Percentiles rank a stretch among this genome's conserved stretches.
Conservation (phyloP, 92 coral and sea anemone species). For the Epizoanthus fatuus region DNA sequence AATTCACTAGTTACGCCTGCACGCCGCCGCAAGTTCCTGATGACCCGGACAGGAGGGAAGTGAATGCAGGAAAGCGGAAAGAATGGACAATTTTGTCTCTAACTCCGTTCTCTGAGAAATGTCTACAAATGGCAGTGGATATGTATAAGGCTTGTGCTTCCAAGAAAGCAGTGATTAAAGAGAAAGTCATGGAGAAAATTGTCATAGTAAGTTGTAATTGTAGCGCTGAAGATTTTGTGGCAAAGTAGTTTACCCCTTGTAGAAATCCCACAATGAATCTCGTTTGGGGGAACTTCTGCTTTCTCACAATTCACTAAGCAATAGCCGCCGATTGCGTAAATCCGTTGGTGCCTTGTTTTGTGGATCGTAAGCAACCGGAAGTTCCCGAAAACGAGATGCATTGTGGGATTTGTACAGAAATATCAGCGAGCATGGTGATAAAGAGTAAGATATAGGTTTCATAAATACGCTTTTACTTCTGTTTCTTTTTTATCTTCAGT, state of each 20-base stretch:
- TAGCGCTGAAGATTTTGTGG: neutral
- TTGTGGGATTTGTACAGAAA: too few species aligned
- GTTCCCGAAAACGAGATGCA: too few species aligned
- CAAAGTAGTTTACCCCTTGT: neutral
- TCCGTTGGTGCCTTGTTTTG: too few species aligned
- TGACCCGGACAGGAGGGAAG: conserved; percentile 48
- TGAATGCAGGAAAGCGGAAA: conserved; percentile 61
- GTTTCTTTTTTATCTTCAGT: too few species aligned
- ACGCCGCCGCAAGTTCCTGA: conserved; percentile 85
- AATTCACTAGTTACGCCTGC: conserved; percentile 83
- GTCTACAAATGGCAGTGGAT: conserved; percentile 80
- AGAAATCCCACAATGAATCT: neutral
- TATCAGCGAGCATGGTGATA: too few species aligned
- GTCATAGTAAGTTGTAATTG: conserved; percentile 73
- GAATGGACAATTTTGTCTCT: conserved; percentile 85
- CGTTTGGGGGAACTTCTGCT: neutral
- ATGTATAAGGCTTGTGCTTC: conserved; percentile 85
- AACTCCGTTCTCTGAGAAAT: conserved; percentile 95
- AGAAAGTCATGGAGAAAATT: conserved; percentile 91
- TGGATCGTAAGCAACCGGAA: too few species aligned
- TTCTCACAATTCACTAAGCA: neutral
- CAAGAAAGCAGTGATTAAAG: conserved; percentile 90
- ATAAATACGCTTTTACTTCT: too few species aligned
- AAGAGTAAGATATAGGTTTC: too few species aligned
- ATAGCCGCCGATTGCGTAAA: neutral